A percentile compares a stretch with the other conserved stretches of the same genome.
Conservation (phyloP, 2,888 invertebrate genomes). For the Athalia circularis region DNA sequence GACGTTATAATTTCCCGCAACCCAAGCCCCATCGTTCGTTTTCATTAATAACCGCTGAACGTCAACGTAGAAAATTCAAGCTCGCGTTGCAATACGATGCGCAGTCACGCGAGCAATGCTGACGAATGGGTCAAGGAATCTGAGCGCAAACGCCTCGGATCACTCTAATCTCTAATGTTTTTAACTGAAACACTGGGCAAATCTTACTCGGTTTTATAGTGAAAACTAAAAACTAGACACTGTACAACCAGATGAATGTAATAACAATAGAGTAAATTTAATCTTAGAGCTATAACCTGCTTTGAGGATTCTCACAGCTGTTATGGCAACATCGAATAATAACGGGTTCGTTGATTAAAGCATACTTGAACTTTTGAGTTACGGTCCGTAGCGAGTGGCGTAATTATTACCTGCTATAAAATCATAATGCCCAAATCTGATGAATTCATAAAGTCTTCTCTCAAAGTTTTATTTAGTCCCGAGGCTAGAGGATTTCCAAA, state of each 20-base stretch:
- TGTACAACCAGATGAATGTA: no score
- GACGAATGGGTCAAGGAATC: slow-evolving; percentile 10
- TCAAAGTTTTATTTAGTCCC: slow-evolving; percentile 17
- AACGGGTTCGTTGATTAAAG: slow-evolving; percentile 10
- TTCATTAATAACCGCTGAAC: slow-evolving; percentile 36
- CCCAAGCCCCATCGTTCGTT: slow-evolving; percentile 17
- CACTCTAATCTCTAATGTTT: slow-evolving; percentile 2
- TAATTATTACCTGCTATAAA: slow-evolving; percentile 24
- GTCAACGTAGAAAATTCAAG: background rate
- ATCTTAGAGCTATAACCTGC: background rate
- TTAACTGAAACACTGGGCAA: no score
- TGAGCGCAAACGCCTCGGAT: slow-evolving; percentile 8
- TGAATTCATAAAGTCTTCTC: slow-evolving; percentile 24
- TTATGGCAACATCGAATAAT: background rate
- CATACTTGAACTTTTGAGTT: slow-evolving; percentile 1
- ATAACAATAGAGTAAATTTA: no score
- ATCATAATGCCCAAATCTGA: slow-evolving; percentile 37
- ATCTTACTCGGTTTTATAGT: no score
- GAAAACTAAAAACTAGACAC: background rate
- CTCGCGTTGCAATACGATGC: slow-evolving; percentile 12
- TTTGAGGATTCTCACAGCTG: background rate
- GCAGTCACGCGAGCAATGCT: slow-evolving; percentile 32
- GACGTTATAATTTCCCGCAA: slow-evolving; percentile 34
- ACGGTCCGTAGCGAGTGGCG: slow-evolving; percentile 6
- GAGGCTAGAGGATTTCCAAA: slow-evolving; percentile 13